phyloP scores from a whole-genome alignment of 1,140 invertebrate genomes.

The Holcopasites calliopsidis region DNA sequence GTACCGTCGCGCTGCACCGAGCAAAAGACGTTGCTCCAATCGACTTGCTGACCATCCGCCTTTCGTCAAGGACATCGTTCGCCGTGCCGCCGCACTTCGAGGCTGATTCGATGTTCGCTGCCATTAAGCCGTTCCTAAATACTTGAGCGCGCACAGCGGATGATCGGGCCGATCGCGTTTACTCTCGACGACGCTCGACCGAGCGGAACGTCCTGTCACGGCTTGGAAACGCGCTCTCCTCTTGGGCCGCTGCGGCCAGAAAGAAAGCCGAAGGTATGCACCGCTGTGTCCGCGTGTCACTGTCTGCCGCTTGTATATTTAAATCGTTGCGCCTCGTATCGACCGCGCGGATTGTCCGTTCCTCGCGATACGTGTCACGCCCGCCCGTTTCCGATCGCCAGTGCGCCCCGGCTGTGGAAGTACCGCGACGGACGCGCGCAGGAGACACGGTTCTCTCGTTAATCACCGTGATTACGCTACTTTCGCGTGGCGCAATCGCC shows the following conservation, averaged over 20 bases:
- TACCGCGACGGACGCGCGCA: slow-evolving; percentile 24
- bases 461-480: slow-evolving; percentile 66
- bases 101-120: slow-evolving; percentile 60
- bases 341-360: slow-evolving; percentile 21
- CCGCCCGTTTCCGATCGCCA: slow-evolving; percentile 35
- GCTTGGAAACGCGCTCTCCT: neutral
- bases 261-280: slow-evolving; percentile 23
- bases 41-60: slow-evolving; percentile 68
- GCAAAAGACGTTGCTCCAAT: slow-evolving; percentile 36
- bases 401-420: slow-evolving; percentile 36
- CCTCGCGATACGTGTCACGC: slow-evolving; percentile 24
- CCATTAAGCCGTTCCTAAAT: slow-evolving; percentile 60
- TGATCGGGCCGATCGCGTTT: slow-evolving; percentile 3
- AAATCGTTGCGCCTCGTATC: slow-evolving; percentile 9
- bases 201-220: neutral
- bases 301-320: slow-evolving; percentile 23
- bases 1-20: slow-evolving; percentile 38
- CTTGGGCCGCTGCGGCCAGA: neutral
- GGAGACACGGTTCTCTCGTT: slow-evolving; percentile 59
- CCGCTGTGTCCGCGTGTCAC: slow-evolving; percentile 8
- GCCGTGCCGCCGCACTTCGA: slow-evolving; percentile 43
- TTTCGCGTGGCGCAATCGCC: slow-evolving; percentile 53
- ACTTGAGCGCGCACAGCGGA: slow-evolving; percentile 34
- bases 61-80: slow-evolving; percentile 67
- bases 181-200: neutral